phyloP scores from a whole-genome alignment of 2,888 invertebrate genomes.

The Acrobeloides nanus region DNA sequence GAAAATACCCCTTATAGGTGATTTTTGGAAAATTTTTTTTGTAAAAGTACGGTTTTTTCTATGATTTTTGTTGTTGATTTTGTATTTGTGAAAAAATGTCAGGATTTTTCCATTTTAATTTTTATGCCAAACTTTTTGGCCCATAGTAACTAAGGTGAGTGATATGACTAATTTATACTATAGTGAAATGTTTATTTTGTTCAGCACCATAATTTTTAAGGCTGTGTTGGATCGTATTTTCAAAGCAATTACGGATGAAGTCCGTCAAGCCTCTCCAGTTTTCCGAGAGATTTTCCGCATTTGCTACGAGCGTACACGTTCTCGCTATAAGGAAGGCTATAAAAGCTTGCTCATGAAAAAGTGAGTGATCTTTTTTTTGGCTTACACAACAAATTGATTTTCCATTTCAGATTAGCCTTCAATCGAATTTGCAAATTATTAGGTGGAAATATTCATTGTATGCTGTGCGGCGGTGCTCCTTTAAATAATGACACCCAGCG shows the following conservation, averaged over 20 bases:
- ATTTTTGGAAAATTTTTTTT: too few relatives aligned
- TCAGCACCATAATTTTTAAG: slow-evolving; percentile 60
- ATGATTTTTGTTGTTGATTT: neutral
- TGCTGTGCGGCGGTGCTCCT: slow-evolving; percentile 90
- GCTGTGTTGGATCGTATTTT: slow-evolving; percentile 92
- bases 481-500: slow-evolving; percentile 88
- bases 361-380: slow-evolving; percentile 32
- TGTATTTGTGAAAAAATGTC: neutral
- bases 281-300: slow-evolving; percentile 74
- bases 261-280: slow-evolving; percentile 69
- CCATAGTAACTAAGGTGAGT: too few relatives aligned
- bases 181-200: slow-evolving; percentile 5
- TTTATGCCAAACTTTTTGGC: neutral
- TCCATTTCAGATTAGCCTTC: slow-evolving; percentile 61
- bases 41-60: too few relatives aligned
- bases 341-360: slow-evolving; percentile 58
- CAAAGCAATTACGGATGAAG: slow-evolving; percentile 68
- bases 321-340: slow-evolving; percentile 67
- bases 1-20: too few relatives aligned
- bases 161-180: neutral
- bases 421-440: slow-evolving; percentile 67
- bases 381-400: neutral
- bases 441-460: slow-evolving; percentile 78
- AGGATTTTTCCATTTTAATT: neutral
- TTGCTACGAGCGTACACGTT: slow-evolving; percentile 83